Evolutionary conservation across 2,888 invertebrate genomes (phyloP).

Genomic region (Mesoligia furuncula): DNA sequence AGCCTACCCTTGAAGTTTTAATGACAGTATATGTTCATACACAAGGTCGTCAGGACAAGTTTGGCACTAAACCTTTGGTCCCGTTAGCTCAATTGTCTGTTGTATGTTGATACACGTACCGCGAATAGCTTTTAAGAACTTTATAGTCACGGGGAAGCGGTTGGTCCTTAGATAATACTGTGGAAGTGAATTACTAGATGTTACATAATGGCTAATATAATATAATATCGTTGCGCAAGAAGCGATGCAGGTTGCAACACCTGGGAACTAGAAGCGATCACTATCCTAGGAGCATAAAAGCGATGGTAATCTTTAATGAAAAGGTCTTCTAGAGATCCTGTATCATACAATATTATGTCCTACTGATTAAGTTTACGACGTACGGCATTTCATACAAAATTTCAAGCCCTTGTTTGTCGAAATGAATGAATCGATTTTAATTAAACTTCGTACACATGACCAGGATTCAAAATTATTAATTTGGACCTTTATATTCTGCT

Average conservation of each 20-base stretch:
- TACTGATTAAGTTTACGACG: neutral
- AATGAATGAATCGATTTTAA: too few species aligned
- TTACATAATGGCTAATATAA: neutral
- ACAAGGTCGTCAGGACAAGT: constrained; percentile 53
- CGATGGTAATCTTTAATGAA: constrained; percentile 11
- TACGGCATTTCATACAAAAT: too few species aligned
- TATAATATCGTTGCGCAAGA: constrained; percentile 3
- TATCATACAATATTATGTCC: neutral
- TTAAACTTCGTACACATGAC: too few species aligned
- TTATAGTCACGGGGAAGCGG: constrained; percentile 27
- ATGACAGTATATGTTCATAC: constrained; percentile 51
- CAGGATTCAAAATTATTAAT: too few species aligned
- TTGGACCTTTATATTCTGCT: too few species aligned
- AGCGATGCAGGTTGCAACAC: constrained; percentile 4
- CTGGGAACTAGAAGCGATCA: constrained; percentile 2
- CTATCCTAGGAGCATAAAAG: neutral
- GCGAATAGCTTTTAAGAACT: constrained; percentile 66
- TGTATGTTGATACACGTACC: constrained; percentile 44
- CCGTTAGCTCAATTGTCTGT: constrained; percentile 53
- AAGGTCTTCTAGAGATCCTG: neutral
- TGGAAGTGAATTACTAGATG: constrained; percentile 14
- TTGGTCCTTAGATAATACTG: constrained; percentile 10
- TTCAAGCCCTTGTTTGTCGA: too few species aligned
- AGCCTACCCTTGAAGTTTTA: constrained; percentile 59
- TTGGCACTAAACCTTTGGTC: constrained; percentile 58